Conservation (phyloP, 2,113 vertebrate species). For the Microtus ochrogaster region DNA sequence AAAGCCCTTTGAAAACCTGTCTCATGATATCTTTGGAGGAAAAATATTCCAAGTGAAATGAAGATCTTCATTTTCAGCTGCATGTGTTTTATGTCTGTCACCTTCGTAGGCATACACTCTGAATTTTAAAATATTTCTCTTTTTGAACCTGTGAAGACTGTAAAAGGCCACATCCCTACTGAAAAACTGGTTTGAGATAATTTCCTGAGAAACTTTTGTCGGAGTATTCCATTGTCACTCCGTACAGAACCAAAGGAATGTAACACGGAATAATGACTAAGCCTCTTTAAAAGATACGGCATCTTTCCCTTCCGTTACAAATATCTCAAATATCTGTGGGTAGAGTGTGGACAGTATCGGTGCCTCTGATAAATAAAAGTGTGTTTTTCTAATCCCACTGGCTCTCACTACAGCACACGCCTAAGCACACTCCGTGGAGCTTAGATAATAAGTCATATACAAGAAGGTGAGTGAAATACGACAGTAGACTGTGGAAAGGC, state of each 20-base stretch:
- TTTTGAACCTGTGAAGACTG: conserved; percentile 58
- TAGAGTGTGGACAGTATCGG: background rate
- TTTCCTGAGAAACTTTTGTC: conserved; percentile 18
- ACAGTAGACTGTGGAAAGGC: background rate
- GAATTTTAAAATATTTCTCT: conserved; percentile 73
- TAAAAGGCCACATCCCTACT: conserved; percentile 41
- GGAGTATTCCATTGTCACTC: background rate
- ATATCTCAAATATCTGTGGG: background rate
- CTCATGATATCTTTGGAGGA: conserved; percentile 65
- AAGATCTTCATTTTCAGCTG: conserved; percentile 71
- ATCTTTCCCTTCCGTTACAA: background rate
- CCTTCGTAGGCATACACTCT: conserved; percentile 32
- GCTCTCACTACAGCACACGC: background rate
- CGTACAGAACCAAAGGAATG: background rate
- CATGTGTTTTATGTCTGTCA: conserved; percentile 63
- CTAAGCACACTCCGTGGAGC: background rate
- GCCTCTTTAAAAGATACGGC: background rate
- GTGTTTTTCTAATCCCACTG: background rate
- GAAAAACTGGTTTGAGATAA: conserved; percentile 62
- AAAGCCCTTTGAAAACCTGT: conserved; percentile 78
- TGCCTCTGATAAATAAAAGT: background rate
- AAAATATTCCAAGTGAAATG: conserved; percentile 74
- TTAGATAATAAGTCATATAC: background rate
- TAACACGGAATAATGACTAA: background rate
- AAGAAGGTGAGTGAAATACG: background rate